phyloP scores from a whole-genome alignment of 2,888 invertebrate genomes.

The Leptopilina syphax region DNA sequence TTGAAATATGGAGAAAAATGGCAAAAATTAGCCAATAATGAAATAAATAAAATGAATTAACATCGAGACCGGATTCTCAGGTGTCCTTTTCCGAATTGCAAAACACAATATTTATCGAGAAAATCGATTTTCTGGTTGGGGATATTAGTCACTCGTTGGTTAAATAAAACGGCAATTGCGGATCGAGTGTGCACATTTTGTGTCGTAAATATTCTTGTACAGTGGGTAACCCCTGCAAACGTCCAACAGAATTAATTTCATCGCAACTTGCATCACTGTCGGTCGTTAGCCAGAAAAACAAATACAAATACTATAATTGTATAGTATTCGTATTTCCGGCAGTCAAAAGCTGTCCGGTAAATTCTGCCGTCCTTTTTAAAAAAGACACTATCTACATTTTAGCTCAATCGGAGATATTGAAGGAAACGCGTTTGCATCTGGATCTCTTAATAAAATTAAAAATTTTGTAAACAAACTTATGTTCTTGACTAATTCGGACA shows the following conservation, averaged over 20 bases:
- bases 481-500: no score
- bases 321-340: neutral
- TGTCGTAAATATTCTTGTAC: slow-evolving; percentile 35
- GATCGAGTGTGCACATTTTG: slow-evolving; percentile 34
- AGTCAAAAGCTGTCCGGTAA: neutral
- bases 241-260: slow-evolving; percentile 20
- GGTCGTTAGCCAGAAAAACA: slow-evolving; percentile 25
- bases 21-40: no score
- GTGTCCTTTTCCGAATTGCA: neutral
- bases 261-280: slow-evolving; percentile 32
- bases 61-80: neutral
- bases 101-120: slow-evolving; percentile 10
- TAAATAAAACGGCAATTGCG: slow-evolving; percentile 35
- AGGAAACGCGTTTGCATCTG: no score
- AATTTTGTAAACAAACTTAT: no score
- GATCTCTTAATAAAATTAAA: no score
- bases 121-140: slow-evolving; percentile 18
- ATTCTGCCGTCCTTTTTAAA: no score
- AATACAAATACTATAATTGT: slow-evolving; percentile 28
- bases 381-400: no score
- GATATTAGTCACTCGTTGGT: slow-evolving; percentile 38
- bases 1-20: no score
- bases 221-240: slow-evolving; percentile 8
- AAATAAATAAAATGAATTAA: neutral
- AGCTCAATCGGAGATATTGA: no score